Evolutionary conservation across 2,797 vertebrate species (phyloP).

Genomic region (Apogon hyalosoma): DNA sequence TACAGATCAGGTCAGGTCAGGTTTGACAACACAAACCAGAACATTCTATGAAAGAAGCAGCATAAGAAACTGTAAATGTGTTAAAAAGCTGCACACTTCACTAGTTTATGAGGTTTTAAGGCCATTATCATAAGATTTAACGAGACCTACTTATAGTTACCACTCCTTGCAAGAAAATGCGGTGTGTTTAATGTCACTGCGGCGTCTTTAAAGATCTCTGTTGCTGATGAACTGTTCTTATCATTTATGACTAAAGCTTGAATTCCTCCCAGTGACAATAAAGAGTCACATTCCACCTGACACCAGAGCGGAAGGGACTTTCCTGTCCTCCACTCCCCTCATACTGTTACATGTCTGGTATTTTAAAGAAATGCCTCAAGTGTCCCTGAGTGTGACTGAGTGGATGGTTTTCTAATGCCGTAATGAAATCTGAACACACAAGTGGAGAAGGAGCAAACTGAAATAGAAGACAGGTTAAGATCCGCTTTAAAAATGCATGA

Average conservation of each 20-base stretch:
- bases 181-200: conserved; percentile 59
- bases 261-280: conserved; percentile 45
- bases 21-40: too few relatives aligned
- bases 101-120: too few relatives aligned
- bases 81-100: neutral
- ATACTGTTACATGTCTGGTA: conserved; percentile 37
- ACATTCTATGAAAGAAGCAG: too few relatives aligned
- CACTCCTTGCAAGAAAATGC: conserved; percentile 44
- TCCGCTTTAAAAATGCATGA: conserved; percentile 68
- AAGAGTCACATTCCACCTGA: conserved; percentile 73
- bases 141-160: neutral
- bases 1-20: too few relatives aligned
- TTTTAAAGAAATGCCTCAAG: conserved; percentile 43
- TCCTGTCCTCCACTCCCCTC: conserved; percentile 58
- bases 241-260: conserved; percentile 60
- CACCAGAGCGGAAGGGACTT: conserved; percentile 71
- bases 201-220: conserved; percentile 38
- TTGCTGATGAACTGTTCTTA: conserved; percentile 48
- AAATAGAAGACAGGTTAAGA: conserved; percentile 4
- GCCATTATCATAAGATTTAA: neutral
- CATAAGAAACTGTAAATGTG: neutral
- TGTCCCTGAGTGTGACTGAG: conserved; percentile 7
- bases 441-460: neutral
- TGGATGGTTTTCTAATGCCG: neutral
- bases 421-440: conserved; percentile 1